Percentiles rank a stretch among this genome's conserved stretches.
phyloP scores from a whole-genome alignment of 2,888 invertebrate species.

The Synergus japonicus region DNA sequence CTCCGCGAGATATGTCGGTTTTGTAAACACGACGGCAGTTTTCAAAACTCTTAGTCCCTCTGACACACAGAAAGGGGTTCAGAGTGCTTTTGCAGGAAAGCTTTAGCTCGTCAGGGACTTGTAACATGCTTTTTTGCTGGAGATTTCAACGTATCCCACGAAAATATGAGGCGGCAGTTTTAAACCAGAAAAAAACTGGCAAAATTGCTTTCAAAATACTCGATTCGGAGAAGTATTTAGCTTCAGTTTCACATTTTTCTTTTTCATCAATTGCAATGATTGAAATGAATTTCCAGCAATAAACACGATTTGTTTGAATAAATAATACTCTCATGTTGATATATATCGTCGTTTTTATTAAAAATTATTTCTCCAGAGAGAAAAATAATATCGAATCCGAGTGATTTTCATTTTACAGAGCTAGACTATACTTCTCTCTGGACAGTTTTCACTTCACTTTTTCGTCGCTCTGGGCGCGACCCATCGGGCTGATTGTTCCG shows the following conservation, averaged over 20 bases:
- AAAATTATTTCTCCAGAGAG: background rate
- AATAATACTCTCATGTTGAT: no score
- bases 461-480: background rate
- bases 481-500: conserved; percentile 2
- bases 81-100: conserved; percentile 25
- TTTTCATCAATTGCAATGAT: background rate
- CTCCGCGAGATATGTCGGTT: conserved; percentile 39
- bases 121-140: conserved; percentile 6
- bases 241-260: background rate
- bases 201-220: background rate
- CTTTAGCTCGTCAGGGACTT: conserved; percentile 27
- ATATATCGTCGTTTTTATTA: no score
- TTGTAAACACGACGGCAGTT: conserved; percentile 39
- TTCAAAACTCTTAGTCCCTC: conserved; percentile 36
- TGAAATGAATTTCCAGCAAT: background rate
- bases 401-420: background rate
- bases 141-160: background rate
- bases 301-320: no score
- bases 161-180: background rate
- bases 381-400: background rate
- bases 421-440: background rate
- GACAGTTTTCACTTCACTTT: conserved; percentile 18
- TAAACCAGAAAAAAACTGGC: background rate
- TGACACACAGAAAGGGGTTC: conserved; percentile 19
- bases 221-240: background rate